These are phyloP conservation scores for Oedothorax gibbosus DNA, from an alignment of 1,140 invertebrate genomes.

Conservation along the genomic window DNA sequence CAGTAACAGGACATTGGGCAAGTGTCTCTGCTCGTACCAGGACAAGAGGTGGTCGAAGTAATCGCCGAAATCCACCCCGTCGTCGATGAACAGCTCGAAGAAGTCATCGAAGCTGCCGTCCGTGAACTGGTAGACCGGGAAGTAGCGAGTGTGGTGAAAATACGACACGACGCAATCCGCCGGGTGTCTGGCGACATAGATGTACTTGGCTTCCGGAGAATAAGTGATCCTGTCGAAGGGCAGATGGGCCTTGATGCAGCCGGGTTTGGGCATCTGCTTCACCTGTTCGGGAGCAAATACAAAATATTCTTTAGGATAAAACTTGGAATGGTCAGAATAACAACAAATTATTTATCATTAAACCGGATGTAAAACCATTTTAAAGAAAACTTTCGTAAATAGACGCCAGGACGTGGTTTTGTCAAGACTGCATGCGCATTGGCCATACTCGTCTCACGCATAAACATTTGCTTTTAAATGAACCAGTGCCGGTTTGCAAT, in stretches of 20 bases:
- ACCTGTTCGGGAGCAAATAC: not conserved
- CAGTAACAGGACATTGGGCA: slow-evolving; percentile 67
- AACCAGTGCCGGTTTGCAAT: too few relatives aligned
- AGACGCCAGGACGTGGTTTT: too few relatives aligned
- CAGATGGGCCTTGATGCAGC: slow-evolving; percentile 77
- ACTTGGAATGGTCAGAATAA: too few relatives aligned
- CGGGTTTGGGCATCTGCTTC: not conserved
- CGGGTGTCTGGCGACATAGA: slow-evolving; percentile 62
- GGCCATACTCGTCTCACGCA: too few relatives aligned
- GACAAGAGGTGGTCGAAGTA: slow-evolving; percentile 67
- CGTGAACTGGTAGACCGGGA: not conserved
- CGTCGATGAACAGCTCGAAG: slow-evolving; percentile 66
- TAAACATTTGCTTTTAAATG: too few relatives aligned
- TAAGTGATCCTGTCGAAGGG: slow-evolving; percentile 70
- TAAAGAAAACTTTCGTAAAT: too few relatives aligned
- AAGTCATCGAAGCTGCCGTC: slow-evolving; percentile 66
- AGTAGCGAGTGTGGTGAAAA: slow-evolving; percentile 58
- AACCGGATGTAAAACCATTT: too few relatives aligned
- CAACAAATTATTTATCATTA: too few relatives aligned
- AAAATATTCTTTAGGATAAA: too few relatives aligned
- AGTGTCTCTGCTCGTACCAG: slow-evolving; percentile 64
- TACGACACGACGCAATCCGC: slow-evolving; percentile 61
- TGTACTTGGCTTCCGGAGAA: slow-evolving; percentile 59
- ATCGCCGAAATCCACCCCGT: slow-evolving; percentile 67
- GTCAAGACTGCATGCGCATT: too few relatives aligned